These are phyloP conservation scores for Alectoris magna DNA, from an alignment of 2,797 vertebrate genomes.

Conservation along the genomic window DNA sequence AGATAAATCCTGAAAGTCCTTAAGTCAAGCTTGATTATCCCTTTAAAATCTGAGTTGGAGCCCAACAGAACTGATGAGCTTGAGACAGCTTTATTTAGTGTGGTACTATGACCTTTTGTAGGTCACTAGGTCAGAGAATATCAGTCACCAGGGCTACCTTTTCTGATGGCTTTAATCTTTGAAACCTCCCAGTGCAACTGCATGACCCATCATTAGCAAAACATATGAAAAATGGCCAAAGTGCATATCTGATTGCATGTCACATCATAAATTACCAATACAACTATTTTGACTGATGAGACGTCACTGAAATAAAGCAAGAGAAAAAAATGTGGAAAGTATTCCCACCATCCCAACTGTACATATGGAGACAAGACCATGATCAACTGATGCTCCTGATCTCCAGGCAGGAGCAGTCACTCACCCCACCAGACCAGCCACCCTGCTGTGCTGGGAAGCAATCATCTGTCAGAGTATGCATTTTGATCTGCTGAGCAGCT, in stretches of 20 bases:
- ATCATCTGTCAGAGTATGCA: background rate
- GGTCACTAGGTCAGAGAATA: slow-evolving; percentile 48
- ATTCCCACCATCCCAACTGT: background rate
- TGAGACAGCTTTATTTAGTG: slow-evolving; percentile 58
- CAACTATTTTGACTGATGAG: background rate
- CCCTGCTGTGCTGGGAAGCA: background rate
- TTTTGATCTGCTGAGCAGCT: background rate
- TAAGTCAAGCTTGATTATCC: background rate
- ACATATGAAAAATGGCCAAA: background rate
- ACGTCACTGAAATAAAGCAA: background rate
- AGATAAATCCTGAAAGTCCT: background rate
- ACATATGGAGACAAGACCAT: background rate
- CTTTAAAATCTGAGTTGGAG: slow-evolving; percentile 9
- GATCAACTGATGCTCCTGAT: rapidly evolving
- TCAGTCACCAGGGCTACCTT: slow-evolving; percentile 37
- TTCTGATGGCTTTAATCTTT: slow-evolving; percentile 49
- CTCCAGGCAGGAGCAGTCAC: background rate
- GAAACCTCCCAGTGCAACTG: slow-evolving; percentile 27
- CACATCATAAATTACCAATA: slow-evolving; percentile 28
- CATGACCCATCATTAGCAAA: background rate
- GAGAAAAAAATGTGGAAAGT: background rate
- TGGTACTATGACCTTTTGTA: slow-evolving; percentile 12
- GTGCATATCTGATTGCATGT: background rate
- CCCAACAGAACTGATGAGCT: slow-evolving; percentile 3
- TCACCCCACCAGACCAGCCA: background rate